Evolutionary conservation across 2,888 invertebrate genomes (phyloP).

Genomic region (Scaptodrosophila latifasciaeformis): DNA sequence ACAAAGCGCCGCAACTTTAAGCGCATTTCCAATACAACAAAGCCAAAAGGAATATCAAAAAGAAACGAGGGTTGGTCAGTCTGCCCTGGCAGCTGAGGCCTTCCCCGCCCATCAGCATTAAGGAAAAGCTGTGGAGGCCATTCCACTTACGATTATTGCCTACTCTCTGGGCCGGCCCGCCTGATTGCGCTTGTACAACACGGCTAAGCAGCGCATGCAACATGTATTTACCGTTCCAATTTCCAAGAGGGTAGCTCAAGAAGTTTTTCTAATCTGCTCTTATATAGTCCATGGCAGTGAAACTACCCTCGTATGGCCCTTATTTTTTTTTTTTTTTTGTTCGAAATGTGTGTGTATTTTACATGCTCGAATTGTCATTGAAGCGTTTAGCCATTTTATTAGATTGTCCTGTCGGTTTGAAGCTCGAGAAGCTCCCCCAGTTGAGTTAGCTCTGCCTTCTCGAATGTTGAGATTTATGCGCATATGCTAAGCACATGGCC

Average conservation of each 20-base stretch:
- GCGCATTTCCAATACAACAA: slow-evolving; percentile 51
- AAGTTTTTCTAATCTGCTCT: too few relatives aligned
- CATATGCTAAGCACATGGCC: slow-evolving; percentile 64
- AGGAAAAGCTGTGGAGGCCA: neutral
- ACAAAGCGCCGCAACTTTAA: slow-evolving; percentile 61
- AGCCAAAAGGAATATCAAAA: too few relatives aligned
- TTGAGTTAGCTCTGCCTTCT: neutral
- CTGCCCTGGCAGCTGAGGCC: neutral
- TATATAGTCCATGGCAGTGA: too few relatives aligned
- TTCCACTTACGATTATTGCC: slow-evolving; percentile 69
- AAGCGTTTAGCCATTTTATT: slow-evolving; percentile 72
- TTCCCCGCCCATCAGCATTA: neutral
- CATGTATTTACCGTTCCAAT: slow-evolving; percentile 54
- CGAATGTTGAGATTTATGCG: slow-evolving; percentile 70
- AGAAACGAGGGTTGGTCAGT: slow-evolving; percentile 17
- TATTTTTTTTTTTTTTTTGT: slow-evolving; percentile 23
- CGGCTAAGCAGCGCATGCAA: slow-evolving; percentile 64
- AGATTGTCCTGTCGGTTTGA: slow-evolving; percentile 62
- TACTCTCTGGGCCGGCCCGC: slow-evolving; percentile 38
- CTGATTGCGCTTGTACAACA: slow-evolving; percentile 54
- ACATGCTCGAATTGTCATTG: slow-evolving; percentile 71
- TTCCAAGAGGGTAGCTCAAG: too few relatives aligned
- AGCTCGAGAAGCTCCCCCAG: slow-evolving; percentile 23
- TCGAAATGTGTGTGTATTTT: slow-evolving; percentile 48
- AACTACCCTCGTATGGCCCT: too few relatives aligned